These are phyloP conservation scores for Epinotia nisella DNA, from an alignment of 2,888 invertebrate species.

Conservation along the genomic window DNA sequence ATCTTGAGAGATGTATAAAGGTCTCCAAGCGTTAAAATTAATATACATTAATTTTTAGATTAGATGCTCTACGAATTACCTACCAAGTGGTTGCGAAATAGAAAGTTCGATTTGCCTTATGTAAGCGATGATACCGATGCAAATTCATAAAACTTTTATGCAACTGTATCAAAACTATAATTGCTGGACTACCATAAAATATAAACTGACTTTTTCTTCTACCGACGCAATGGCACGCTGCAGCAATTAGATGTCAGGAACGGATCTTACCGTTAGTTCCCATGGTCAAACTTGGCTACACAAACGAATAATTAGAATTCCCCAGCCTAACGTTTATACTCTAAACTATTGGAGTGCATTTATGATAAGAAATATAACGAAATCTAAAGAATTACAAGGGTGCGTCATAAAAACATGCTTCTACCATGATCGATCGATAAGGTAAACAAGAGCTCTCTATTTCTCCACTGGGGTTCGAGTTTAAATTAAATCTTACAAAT, in stretches of 20 bases:
- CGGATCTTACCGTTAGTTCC: slow-evolving; percentile 47
- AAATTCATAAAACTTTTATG: slow-evolving; percentile 25
- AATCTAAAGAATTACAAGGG: slow-evolving; percentile 7
- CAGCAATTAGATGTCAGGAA: slow-evolving; percentile 42
- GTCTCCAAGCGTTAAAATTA: too few relatives aligned
- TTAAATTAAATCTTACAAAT: background rate
- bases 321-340: background rate
- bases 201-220: slow-evolving; percentile 14
- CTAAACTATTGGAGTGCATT: background rate
- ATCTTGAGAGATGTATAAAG: too few relatives aligned
- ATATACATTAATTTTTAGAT: too few relatives aligned
- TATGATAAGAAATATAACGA: slow-evolving; percentile 1
- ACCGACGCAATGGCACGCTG: slow-evolving; percentile 45
- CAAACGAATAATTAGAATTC: background rate
- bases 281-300: slow-evolving; percentile 15
- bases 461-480: background rate
- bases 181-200: slow-evolving; percentile 17
- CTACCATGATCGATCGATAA: slow-evolving; percentile 25
- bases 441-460: slow-evolving; percentile 2
- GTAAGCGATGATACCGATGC: slow-evolving; percentile 28
- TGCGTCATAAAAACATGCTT: slow-evolving; percentile 22
- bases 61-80: background rate
- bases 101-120: slow-evolving; percentile 32
- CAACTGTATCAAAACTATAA: slow-evolving; percentile 39
- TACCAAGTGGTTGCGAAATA: slow-evolving; percentile 20